Percentiles rank a stretch among this genome's conserved stretches.
These are phyloP conservation scores for Diplodus puntazzo DNA, from an alignment of 2,797 vertebrate genomes.

Conservation along the genomic window DNA sequence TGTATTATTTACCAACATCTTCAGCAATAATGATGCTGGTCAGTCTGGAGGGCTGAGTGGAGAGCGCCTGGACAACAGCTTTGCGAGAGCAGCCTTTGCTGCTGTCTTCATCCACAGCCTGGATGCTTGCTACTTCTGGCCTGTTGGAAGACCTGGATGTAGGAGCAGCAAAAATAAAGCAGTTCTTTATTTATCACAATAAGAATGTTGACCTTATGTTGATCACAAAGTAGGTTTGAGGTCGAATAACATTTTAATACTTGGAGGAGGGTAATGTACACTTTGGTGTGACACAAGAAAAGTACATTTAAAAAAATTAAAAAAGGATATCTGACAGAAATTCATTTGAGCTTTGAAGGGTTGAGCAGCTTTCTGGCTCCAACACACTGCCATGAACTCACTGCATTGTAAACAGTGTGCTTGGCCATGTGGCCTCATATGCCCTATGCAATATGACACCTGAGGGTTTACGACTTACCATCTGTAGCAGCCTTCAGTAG, in stretches of 20 bases:
- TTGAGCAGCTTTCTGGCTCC: background rate
- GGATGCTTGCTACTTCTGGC: constrained; percentile 94
- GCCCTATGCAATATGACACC: constrained; percentile 42
- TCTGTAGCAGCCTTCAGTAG: constrained; percentile 95
- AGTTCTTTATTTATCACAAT: background rate
- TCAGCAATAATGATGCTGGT: constrained; percentile 97
- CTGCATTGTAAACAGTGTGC: background rate
- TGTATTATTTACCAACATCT: constrained; percentile 88
- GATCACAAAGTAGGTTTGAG: background rate
- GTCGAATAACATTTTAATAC: background rate
- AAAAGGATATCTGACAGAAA: too few species aligned
- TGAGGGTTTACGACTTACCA: constrained; percentile 88
- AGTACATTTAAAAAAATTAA: background rate
- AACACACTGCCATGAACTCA: background rate
- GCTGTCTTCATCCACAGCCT: constrained; percentile 81
- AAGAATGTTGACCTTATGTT: background rate
- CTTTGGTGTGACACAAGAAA: too few species aligned
- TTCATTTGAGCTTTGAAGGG: too few species aligned
- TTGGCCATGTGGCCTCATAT: constrained; percentile 47
- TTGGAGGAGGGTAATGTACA: too few species aligned
- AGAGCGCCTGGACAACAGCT: constrained; percentile 92
- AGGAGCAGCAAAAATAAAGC: background rate
- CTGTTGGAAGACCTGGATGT: constrained; percentile 91
- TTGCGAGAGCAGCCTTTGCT: constrained; percentile 89
- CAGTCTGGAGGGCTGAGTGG: constrained; percentile 88